Evolutionary conservation across 92 coral and sea anemone genomes (phyloP).

Genomic region (Montipora capitata): DNA sequence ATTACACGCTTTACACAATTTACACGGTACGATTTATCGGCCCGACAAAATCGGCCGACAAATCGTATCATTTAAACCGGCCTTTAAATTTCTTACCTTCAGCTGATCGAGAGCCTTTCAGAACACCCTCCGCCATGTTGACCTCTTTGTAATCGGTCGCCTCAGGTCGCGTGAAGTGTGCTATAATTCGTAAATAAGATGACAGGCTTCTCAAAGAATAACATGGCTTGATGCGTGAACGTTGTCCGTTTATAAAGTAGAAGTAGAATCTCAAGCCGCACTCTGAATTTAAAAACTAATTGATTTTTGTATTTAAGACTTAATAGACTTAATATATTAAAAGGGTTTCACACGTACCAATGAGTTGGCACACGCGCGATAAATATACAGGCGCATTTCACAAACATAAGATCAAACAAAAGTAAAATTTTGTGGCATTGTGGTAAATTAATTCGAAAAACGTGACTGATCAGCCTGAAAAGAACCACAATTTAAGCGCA

Average conservation of each 20-base stretch:
- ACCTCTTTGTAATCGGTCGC: slow-evolving; percentile 2
- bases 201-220: background rate
- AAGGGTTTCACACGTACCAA: background rate
- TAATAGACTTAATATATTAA: no score
- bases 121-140: slow-evolving; percentile 67
- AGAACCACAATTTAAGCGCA: no score
- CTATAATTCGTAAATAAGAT: background rate
- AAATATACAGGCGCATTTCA: background rate
- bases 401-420: background rate
- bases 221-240: background rate
- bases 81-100: slow-evolving; percentile 51
- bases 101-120: slow-evolving; percentile 55
- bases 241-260: background rate
- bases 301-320: no score
- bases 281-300: no score
- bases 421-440: background rate
- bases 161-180: background rate
- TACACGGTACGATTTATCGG: no score
- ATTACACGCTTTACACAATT: no score
- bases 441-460: background rate
- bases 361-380: background rate
- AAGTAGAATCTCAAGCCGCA: no score
- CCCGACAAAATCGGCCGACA: no score
- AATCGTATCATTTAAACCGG: background rate
- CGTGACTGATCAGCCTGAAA: no score